phyloP scores from a whole-genome alignment of 2,113 vertebrate genomes.

The Rhabdomys dilectus region DNA sequence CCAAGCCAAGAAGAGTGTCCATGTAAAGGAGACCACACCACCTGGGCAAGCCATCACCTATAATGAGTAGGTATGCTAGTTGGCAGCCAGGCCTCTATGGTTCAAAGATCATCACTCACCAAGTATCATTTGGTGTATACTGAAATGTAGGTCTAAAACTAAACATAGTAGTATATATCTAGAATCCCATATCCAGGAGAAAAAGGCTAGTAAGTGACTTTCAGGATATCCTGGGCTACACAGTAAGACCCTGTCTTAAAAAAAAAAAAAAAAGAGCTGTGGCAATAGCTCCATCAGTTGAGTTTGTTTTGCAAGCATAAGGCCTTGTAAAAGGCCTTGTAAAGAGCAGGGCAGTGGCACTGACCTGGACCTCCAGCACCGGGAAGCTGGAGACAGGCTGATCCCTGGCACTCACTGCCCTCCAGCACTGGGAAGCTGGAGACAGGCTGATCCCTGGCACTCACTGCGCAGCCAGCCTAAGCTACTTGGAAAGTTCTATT shows the following conservation, averaged over 20 bases:
- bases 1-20: not conserved
- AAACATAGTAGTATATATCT: not conserved
- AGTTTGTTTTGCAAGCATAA: not conserved
- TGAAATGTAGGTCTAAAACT: not conserved
- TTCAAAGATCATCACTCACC: not conserved
- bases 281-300: not conserved
- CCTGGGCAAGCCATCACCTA: not conserved
- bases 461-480: not conserved
- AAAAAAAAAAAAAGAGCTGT: too few relatives aligned
- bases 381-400: not conserved
- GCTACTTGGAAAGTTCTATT: not conserved
- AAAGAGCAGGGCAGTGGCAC: not conserved
- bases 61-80: not conserved
- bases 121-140: not conserved
- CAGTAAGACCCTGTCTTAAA: not conserved
- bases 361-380: not conserved
- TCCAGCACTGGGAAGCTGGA: not conserved
- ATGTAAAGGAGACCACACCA: accelerated
- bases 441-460: not conserved
- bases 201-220: not conserved
- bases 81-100: not conserved
- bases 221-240: not conserved
- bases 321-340: too few relatives aligned
- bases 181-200: not conserved
- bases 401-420: not conserved